Evolutionary conservation across 2,113 vertebrate species (phyloP).

Genomic region (Hippolais icterina): DNA sequence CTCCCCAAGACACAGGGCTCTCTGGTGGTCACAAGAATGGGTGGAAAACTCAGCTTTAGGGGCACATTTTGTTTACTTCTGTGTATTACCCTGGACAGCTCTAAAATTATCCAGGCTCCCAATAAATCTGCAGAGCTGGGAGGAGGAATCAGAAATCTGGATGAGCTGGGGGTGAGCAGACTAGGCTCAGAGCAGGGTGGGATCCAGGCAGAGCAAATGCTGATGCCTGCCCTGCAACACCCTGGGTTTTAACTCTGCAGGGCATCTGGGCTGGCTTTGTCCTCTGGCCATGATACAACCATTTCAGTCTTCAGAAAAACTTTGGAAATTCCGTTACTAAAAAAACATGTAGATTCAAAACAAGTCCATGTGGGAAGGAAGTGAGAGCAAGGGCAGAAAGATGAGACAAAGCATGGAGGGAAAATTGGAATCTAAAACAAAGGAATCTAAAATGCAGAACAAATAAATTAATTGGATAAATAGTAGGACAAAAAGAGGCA

Average conservation of each 20-base stretch:
- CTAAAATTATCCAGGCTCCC: neutral
- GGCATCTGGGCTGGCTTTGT: neutral
- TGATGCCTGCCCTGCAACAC: rapidly evolving
- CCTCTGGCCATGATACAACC: neutral
- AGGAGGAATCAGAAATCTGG: neutral
- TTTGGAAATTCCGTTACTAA: neutral
- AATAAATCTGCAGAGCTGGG: neutral
- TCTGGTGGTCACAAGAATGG: rapidly evolving
- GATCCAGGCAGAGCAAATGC: neutral
- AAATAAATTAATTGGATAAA: constrained; percentile 38
- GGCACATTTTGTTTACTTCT: neutral
- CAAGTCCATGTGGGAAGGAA: neutral
- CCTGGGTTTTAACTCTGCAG: neutral
- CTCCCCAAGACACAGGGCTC: rapidly evolving
- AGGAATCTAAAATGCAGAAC: neutral
- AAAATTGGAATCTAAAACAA: neutral
- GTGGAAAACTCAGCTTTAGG: neutral
- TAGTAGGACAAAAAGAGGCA: neutral
- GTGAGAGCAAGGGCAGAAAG: neutral
- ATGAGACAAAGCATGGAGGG: neutral
- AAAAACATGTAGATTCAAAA: neutral
- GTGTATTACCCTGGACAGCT: neutral
- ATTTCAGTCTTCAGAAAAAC: neutral
- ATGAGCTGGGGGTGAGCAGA: neutral
- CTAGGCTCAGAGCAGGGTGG: neutral